phyloP scores from a whole-genome alignment of 37 sponge, comb jelly and placozoan genomes.

The Ianthella basta region DNA sequence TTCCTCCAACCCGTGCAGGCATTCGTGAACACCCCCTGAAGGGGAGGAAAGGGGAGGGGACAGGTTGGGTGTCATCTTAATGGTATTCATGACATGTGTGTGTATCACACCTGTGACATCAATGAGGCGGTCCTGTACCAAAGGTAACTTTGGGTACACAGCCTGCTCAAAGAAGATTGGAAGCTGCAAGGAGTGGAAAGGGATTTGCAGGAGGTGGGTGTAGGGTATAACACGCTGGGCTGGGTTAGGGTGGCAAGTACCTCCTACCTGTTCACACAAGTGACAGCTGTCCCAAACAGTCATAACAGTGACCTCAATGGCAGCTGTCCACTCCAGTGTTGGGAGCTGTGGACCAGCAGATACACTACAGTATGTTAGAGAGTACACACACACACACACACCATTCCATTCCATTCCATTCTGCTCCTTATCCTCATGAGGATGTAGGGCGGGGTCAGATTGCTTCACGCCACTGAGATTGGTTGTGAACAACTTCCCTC shows the following conservation, averaged over 20 bases:
- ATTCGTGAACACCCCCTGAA: not conserved
- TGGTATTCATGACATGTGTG: not conserved
- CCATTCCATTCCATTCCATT: too few relatives aligned
- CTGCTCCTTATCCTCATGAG: too few relatives aligned
- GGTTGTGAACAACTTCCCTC: too few relatives aligned
- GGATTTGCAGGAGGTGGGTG: too few relatives aligned
- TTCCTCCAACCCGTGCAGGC: slow-evolving; percentile 31
- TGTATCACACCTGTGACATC: not conserved
- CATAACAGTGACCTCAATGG: not conserved
- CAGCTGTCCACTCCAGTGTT: not conserved
- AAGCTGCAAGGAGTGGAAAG: too few relatives aligned
- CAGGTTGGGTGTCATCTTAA: not conserved
- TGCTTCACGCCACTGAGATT: too few relatives aligned
- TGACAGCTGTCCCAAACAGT: not conserved
- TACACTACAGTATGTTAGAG: not conserved
- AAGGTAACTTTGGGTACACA: too few relatives aligned
- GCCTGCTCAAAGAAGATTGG: too few relatives aligned
- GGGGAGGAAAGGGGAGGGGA: not conserved
- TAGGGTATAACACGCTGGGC: too few relatives aligned
- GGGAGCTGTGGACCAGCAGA: not conserved
- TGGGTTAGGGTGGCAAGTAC: not conserved
- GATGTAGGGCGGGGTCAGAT: too few relatives aligned
- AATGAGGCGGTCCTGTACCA: too few relatives aligned
- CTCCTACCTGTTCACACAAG: not conserved
- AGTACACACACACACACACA: slow-evolving; percentile 15